Base-by-base conservation (phyloP, 2,888 invertebrate genomes). In the Liodrosophila aerea region DNA sequence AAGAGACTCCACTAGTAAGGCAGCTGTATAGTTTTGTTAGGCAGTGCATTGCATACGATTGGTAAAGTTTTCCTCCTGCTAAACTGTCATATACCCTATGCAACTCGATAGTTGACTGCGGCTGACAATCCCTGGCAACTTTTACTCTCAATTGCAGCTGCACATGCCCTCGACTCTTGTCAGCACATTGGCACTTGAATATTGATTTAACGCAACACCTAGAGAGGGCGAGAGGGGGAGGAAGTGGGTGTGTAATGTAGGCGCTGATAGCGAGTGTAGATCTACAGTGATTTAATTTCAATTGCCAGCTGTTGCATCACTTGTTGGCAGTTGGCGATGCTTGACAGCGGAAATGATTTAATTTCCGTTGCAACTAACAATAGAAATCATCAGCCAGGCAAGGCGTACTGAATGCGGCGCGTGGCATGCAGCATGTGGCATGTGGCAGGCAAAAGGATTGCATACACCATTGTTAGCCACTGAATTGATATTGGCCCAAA, bases 271-370 rank as follows among this genome's bases (percentile, higher is more conserved):
- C 51, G 54, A 46, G 27, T 8, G 4, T 37, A 64, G 60, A 61
- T 64, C 57, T 65, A 52, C 40, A 63, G 36, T 52, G 64, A 68
- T 68, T 68, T 61, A 40, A 65, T 69, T 64, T 69, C 40, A 58
- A 43, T 36, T 73, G 72, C 72, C 71, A 76, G 76, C 76, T 69
- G 76, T 76, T 81, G 68, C 71, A 64, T 61, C 65, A 71, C 18
- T 66, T 66, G 39, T 52, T 68, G 64, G 61, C 69, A 62, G 39
- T 16, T n/a, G n/a, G 51, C 49, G 64, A 56, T 44, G 45, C 44
- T 63, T 68, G 78, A 82, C 62, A 63, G 70, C 64, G 78, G 67
- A 84, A 81, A 84, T 81, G 68, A 77, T 84, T 84, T 84, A 73
- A 84, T 81, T 73, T 81, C 71, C 81, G 73, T 56, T 72, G 50